Percentiles rank a stretch among this genome's conserved stretches.
These are phyloP conservation scores for Struthidea cinerea DNA, from an alignment of 2,113 vertebrate genomes.

Conservation along the genomic window DNA sequence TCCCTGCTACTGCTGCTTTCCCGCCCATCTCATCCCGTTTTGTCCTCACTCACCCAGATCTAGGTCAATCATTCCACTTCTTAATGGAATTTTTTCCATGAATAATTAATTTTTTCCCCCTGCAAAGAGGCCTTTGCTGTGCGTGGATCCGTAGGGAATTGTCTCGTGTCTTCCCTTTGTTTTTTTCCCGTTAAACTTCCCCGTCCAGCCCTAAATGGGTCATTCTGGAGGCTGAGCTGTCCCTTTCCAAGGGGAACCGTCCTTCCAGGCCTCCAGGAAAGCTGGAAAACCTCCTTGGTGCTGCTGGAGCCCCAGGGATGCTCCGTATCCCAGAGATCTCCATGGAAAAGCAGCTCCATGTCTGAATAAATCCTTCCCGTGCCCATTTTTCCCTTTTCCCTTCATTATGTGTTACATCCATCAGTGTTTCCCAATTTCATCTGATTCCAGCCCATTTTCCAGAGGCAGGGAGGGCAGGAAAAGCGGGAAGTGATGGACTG, in stretches of 20 bases:
- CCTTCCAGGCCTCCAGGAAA: not conserved
- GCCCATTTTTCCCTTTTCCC: not conserved
- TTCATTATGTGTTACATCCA: not conserved
- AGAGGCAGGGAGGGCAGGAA: not conserved
- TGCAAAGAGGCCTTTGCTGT: not conserved
- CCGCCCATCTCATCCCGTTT: not conserved
- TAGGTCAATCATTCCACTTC: not conserved
- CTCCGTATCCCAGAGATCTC: accelerated
- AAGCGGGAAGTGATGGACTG: accelerated
- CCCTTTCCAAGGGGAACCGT: not conserved
- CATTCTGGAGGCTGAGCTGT: not conserved
- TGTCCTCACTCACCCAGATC: not conserved
- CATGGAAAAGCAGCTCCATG: not conserved
- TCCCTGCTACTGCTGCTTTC: not conserved
- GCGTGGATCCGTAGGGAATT: not conserved
- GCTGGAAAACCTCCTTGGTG: not conserved
- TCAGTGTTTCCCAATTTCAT: not conserved
- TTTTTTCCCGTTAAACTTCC: not conserved
- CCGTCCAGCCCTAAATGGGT: not conserved
- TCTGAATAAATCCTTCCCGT: not conserved
- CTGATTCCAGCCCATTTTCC: not conserved
- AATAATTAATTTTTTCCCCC: not conserved
- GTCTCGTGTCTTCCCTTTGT: not conserved
- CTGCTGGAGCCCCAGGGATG: not conserved
- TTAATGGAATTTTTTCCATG: conserved; percentile 15